phyloP scores from a whole-genome alignment of 2,113 vertebrate genomes.

The Noturus placidus region DNA sequence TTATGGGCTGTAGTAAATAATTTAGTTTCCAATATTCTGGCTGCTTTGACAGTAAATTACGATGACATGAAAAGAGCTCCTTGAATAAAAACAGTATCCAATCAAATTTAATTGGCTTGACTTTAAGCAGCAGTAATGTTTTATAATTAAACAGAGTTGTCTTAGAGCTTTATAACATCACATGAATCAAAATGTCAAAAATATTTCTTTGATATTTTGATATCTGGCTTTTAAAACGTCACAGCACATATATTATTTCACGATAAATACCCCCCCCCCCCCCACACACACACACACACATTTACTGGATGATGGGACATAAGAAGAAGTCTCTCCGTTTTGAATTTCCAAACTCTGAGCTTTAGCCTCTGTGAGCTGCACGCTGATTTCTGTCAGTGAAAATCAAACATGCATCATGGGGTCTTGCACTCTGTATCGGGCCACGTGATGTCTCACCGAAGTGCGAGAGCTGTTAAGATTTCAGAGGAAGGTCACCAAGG shows the following conservation, averaged over 20 bases:
- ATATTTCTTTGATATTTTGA: conserved; percentile 83
- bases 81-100: conserved; percentile 99
- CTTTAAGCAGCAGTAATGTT: conserved; percentile 93
- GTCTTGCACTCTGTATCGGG: conserved; percentile 1
- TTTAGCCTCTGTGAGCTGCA: background rate
- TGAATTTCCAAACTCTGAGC: background rate
- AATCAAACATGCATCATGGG: conserved; percentile 8
- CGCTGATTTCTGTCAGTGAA: background rate
- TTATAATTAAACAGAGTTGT: conserved; percentile 98
- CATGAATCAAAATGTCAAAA: conserved; percentile 93
- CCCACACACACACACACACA: conserved; percentile 1
- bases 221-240: conserved; percentile 77
- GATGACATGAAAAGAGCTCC: conserved; percentile 98
- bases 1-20: conserved; percentile 98
- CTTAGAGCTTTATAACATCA: conserved; percentile 86
- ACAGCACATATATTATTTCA: conserved; percentile 73
- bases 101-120: conserved; percentile 99
- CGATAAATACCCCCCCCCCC: conserved; percentile 51
- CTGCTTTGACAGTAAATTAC: conserved; percentile 99
- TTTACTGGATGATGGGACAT: conserved; percentile 58
- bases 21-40: conserved; percentile 93
- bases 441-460: conserved; percentile 22
- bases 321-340: conserved; percentile 21
- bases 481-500: conserved; percentile 54
- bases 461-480: conserved; percentile 42